Evolutionary conservation across 2,113 vertebrate species (phyloP), one percentile per base, ranked within the genome.

Genomic region (Cavia aperea): DNA sequence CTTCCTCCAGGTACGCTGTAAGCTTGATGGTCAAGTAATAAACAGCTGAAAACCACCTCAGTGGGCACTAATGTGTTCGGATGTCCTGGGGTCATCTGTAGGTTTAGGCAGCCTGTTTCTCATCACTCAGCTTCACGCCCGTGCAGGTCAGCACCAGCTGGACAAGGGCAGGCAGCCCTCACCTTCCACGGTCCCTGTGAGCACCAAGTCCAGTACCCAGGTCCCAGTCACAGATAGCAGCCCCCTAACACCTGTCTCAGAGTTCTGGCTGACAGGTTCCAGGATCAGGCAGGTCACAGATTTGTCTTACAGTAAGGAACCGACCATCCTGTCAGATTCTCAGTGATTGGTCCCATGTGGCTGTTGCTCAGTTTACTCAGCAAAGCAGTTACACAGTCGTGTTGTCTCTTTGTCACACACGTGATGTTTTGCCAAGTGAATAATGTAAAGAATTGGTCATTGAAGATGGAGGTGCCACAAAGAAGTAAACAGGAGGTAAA

Each of bases 401-500:
- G 19, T 78, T 84, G 36, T 86, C 49, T 58, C 46, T 56, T 88
- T 88, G 86, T 73, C n/a, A 75, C 24, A 36, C 23, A 33, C 3
- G 46, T 77, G 75, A 77, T 62, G 81, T 89, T 94, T 92, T 93
- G 65, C 49, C 49, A 93, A 75, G 54, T 65, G 13, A 51, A 72
- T 88, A 72, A 39, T 81, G 4, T 5, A 91, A 83, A 89, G 54
- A 88, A 83, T 8, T 60, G 89, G 21, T 29, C 79, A 86, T 39
- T 49, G 85, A 87, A 90, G 60, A 63, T 36, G 46, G 70, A 83
- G 87, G 16, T 36, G 5, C 70, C 75, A 49, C 15, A 65, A 88
- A 83, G 60, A 94, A 85, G 72, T 89, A 58, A 86, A 84, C 90
- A 86, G 33, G 66, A 75, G 31, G 23, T 84, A 68, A 89, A 54